Evolutionary conservation across 2,888 invertebrate genomes (phyloP).

Genomic region (Mythimna vitellina): DNA sequence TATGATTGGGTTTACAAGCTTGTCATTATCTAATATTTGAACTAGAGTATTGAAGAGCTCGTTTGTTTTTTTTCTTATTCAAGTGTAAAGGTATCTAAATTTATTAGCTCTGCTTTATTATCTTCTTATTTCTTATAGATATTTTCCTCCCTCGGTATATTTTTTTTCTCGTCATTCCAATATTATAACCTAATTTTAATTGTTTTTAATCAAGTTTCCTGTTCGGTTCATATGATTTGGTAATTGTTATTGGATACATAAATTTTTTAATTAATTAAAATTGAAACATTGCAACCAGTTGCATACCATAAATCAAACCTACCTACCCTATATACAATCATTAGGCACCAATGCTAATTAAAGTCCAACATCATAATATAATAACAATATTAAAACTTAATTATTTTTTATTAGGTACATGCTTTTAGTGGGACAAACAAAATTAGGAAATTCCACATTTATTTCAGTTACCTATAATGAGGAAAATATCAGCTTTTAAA

Average conservation of each 20-base stretch:
- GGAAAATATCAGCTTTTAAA: slow-evolving; percentile 64
- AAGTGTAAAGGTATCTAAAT: too few relatives aligned
- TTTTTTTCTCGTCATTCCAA: too few relatives aligned
- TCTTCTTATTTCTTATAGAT: too few relatives aligned
- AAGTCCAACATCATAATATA: too few relatives aligned
- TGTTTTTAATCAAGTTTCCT: background rate
- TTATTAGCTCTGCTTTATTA: background rate
- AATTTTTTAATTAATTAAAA: slow-evolving; percentile 5
- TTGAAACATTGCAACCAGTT: background rate
- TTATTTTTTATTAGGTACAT: slow-evolving; percentile 11
- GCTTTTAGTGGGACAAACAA: slow-evolving; percentile 53
- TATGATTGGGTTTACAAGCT: too few relatives aligned
- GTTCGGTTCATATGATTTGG: background rate
- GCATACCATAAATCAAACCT: background rate
- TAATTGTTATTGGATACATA: background rate
- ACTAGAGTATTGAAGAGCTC: too few relatives aligned
- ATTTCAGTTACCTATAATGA: slow-evolving; percentile 49
- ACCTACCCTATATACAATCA: background rate
- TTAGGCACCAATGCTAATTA: background rate
- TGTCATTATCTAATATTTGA: background rate
- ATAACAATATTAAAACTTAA: background rate
- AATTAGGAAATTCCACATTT: slow-evolving; percentile 63
- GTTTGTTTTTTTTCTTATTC: too few relatives aligned
- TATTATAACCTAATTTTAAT: too few relatives aligned
- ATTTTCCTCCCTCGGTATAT: background rate